A percentile compares a stretch with the other conserved stretches of the same genome.
These are phyloP conservation scores for Drosophila melanica DNA, from an alignment of 1,140 invertebrate genomes.

Conservation along the genomic window DNA sequence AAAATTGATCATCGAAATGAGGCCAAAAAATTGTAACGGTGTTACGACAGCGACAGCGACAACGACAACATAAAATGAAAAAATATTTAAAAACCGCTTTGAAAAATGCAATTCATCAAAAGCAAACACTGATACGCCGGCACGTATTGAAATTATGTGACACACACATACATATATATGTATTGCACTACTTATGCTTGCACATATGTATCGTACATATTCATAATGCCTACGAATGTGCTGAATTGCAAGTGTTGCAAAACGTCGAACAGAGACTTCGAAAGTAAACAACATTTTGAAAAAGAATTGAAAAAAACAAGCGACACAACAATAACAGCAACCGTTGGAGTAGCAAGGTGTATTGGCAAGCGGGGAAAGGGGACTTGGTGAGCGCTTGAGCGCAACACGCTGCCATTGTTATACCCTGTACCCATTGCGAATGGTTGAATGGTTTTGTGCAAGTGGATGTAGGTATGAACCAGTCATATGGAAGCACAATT, in stretches of 20 bases:
- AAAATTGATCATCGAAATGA: conserved; percentile 46
- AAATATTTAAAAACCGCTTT: conserved; percentile 18
- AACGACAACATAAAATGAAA: conserved; percentile 19
- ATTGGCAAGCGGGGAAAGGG: not conserved
- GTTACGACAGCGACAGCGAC: conserved; percentile 23
- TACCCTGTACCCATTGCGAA: not conserved
- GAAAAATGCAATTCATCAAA: conserved; percentile 46
- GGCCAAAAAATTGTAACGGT: conserved; percentile 43
- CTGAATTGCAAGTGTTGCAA: conserved; percentile 40
- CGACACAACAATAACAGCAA: not conserved
- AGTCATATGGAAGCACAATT: too few relatives aligned
- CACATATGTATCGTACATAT: not conserved
- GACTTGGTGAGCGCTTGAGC: not conserved
- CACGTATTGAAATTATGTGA: conserved; percentile 31
- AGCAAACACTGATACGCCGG: conserved; percentile 35
- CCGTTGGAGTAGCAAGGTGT: not conserved
- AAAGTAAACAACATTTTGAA: conserved; percentile 56
- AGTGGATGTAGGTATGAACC: too few relatives aligned
- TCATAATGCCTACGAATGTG: conserved; percentile 1
- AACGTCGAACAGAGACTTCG: conserved; percentile 31
- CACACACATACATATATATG: conserved; percentile 3
- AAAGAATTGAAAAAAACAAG: conserved; percentile 31
- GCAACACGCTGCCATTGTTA: conserved; percentile 40
- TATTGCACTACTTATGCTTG: not conserved
- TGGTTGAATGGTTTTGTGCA: too few relatives aligned